phyloP scores from a whole-genome alignment of 1,140 invertebrate species.

The Caenorhabditis inopinata region DNA sequence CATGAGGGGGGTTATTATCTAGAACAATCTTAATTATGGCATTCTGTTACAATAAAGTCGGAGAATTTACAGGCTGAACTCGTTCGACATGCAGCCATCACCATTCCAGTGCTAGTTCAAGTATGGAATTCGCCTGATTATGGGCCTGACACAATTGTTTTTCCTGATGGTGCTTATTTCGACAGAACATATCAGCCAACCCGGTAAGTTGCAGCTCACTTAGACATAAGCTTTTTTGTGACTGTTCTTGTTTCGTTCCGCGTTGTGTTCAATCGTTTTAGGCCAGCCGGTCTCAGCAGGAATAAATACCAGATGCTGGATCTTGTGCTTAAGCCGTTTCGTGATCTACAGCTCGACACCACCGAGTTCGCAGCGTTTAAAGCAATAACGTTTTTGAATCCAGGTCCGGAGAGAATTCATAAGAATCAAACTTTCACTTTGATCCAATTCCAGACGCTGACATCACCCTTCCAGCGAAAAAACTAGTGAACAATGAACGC shows the following conservation, averaged over 20 bases:
- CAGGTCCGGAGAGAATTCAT: conserved; percentile 56
- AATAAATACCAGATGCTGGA: conserved; percentile 66
- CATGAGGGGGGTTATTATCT: no score
- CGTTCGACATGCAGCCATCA: conserved; percentile 63
- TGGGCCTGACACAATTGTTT: conserved; percentile 62
- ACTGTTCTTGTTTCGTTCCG: neutral
- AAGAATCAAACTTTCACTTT: conserved; percentile 24
- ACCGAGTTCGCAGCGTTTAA: conserved; percentile 65
- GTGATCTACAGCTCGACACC: conserved; percentile 61
- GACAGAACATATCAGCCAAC: conserved; percentile 59
- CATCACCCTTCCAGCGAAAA: conserved; percentile 43
- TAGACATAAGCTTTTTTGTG: neutral
- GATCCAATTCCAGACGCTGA: conserved; percentile 45
- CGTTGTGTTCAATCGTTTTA: conserved; percentile 37
- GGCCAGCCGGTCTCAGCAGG: conserved; percentile 63
- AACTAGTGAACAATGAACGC: conserved; percentile 49
- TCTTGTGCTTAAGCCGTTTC: conserved; percentile 63
- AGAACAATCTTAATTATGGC: neutral
- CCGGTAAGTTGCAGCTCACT: conserved; percentile 17
- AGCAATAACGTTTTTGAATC: conserved; percentile 66
- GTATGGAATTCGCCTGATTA: conserved; percentile 63
- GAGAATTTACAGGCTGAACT: conserved; percentile 60
- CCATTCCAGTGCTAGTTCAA: conserved; percentile 62
- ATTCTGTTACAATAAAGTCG: no score
- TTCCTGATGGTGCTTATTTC: conserved; percentile 61